Percentiles rank a stretch among this genome's conserved stretches.
Evolutionary conservation across 1,140 invertebrate species (phyloP).

Genomic region (Dendroctonus ponderosae): DNA sequence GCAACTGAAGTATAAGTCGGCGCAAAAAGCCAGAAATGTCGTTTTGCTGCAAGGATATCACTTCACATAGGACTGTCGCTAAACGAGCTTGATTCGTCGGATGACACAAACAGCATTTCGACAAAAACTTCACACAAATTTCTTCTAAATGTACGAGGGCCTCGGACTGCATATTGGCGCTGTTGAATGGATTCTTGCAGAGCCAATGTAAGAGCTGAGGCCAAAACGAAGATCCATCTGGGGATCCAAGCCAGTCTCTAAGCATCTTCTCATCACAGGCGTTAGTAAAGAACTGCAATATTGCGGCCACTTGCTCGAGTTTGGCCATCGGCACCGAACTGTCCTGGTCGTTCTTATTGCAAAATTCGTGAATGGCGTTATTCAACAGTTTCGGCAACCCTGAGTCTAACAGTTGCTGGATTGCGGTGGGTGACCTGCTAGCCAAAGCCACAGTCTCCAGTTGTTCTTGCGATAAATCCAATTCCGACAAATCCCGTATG

Average conservation of each 20-base stretch:
- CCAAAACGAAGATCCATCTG: slow-evolving; percentile 81
- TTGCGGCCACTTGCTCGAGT: slow-evolving; percentile 59
- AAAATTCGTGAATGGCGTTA: slow-evolving; percentile 59
- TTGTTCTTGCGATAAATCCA: slow-evolving; percentile 63
- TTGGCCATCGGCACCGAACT: slow-evolving; percentile 51
- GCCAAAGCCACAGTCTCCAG: slow-evolving; percentile 72
- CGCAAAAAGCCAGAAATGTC: slow-evolving; percentile 84
- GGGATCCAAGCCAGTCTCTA: slow-evolving; percentile 81
- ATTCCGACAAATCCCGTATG: slow-evolving; percentile 50
- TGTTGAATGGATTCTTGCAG: slow-evolving; percentile 57
- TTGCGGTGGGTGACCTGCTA: slow-evolving; percentile 72
- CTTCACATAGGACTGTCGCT: slow-evolving; percentile 73
- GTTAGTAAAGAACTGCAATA: slow-evolving; percentile 79
- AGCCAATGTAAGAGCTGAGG: slow-evolving; percentile 72
- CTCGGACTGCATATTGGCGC: slow-evolving; percentile 55
- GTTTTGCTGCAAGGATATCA: slow-evolving; percentile 66
- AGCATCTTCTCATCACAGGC: slow-evolving; percentile 76
- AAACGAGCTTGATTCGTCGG: slow-evolving; percentile 79
- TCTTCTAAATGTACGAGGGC: slow-evolving; percentile 66
- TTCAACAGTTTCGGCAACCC: slow-evolving; percentile 70
- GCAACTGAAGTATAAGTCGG: slow-evolving; percentile 77
- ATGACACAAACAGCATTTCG: slow-evolving; percentile 81
- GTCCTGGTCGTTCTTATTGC: slow-evolving; percentile 44
- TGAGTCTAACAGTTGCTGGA: slow-evolving; percentile 72
- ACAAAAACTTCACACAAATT: slow-evolving; percentile 72